These are phyloP conservation scores for Himalopsyche tibetana DNA, from an alignment of 2,888 invertebrate species.

Conservation along the genomic window DNA sequence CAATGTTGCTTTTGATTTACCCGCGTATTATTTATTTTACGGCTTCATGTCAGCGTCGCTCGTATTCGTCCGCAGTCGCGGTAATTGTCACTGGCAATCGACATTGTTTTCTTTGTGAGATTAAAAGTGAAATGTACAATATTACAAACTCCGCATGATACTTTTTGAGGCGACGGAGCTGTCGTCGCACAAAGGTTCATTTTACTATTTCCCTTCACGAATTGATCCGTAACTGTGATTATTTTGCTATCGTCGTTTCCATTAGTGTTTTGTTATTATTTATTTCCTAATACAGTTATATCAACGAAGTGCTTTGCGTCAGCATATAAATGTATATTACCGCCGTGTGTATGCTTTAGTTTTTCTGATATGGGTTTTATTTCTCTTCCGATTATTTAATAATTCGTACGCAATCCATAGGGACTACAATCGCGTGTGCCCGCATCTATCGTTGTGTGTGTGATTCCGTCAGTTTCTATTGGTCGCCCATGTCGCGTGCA, in stretches of 20 bases:
- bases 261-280: not conserved
- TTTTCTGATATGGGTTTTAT: not conserved
- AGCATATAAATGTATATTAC: not conserved
- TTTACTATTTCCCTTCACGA: not conserved
- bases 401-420: conserved; percentile 21
- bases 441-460: conserved; percentile 32
- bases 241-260: not conserved
- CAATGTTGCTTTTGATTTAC: conserved; percentile 70
- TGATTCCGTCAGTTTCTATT: conserved; percentile 45
- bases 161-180: conserved; percentile 35
- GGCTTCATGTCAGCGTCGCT: conserved; percentile 70
- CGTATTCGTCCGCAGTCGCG: conserved; percentile 68
- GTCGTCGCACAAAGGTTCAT: conserved; percentile 17
- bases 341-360: conserved; percentile 14
- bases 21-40: conserved; percentile 72
- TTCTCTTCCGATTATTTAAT: conserved; percentile 24
- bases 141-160: conserved; percentile 32
- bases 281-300: not conserved
- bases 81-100: conserved; percentile 24
- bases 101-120: conserved; percentile 15
- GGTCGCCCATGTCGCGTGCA: conserved; percentile 49
- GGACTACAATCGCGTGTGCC: conserved; percentile 51
- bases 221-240: not conserved
- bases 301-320: not conserved
- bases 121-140: conserved; percentile 34